Evolutionary conservation across 1,140 invertebrate species (phyloP), one percentile per base, ranked within the genome.

Genomic region (Anastatus disparis): DNA sequence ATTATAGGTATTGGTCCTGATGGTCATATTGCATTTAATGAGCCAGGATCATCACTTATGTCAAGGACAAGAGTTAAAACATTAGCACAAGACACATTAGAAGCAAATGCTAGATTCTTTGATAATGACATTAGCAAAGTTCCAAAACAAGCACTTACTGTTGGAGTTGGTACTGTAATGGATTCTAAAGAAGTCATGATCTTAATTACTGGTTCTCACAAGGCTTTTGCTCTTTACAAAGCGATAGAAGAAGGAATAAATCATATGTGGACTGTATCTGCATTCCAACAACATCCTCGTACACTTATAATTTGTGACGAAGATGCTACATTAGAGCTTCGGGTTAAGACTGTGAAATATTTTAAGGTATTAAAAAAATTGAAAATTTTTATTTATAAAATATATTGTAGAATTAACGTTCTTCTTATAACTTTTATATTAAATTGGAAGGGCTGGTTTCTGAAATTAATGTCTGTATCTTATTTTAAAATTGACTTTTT

Each of bases 191-290:
- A 99, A 88, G 95, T 98, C 10, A 96, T 99, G 95, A 96, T 99
- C 75, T 86, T 99, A 10, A 98, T 99, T 31, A 99, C 97, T 22
- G 98, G 98, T n/a, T 92, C 92, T 29, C 95, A 98, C 83, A 99
- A 99, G 87, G 92, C 98, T 4, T 94, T 97, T 81, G 98, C 98
- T 53, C 89, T 99, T 44, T 95, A 98, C 82, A 93, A 93, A 82
- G 97, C 97, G 2, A 95, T 99, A 73, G 97, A 99, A 85, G 95
- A 97, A 84, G 98, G 98, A 48, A 90, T 99, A 3, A 99, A 96
- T 87, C 98, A 99, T 86, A 99, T 99, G 98, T 99, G 98, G 97
- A 99, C 98, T 0, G 97, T 99, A 24, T 98, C 96, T 22, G 97
- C 97, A 29, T 99, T 99, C 87, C 98, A 99, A 85, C 95, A 96